These are phyloP conservation scores for Drosophila lacicola DNA, from an alignment of 2,888 invertebrate species.

Conservation along the genomic window DNA sequence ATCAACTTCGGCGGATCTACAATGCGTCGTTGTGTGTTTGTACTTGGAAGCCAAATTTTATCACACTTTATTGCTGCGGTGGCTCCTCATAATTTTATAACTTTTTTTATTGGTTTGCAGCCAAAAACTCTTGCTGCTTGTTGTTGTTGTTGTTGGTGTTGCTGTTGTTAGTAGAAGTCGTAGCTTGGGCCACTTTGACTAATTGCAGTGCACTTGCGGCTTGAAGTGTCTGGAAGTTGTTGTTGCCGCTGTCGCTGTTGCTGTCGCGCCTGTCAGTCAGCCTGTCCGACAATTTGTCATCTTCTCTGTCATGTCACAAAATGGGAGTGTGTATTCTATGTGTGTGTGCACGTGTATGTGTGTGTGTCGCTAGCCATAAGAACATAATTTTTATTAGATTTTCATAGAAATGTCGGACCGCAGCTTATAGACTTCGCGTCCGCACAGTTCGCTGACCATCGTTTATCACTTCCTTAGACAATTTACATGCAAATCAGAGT, in stretches of 20 bases:
- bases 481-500: slow-evolving; percentile 78
- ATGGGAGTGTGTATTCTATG: slow-evolving; percentile 39
- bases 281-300: slow-evolving; percentile 76
- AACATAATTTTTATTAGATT: slow-evolving; percentile 74
- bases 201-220: slow-evolving; percentile 78
- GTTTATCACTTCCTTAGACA: slow-evolving; percentile 79
- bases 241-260: slow-evolving; percentile 49
- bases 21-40: slow-evolving; percentile 22
- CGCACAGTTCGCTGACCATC: slow-evolving; percentile 52
- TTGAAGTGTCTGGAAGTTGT: slow-evolving; percentile 61
- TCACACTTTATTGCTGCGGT: slow-evolving; percentile 75
- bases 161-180: slow-evolving; percentile 24
- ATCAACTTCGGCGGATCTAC: slow-evolving; percentile 35
- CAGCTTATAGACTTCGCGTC: slow-evolving; percentile 44
- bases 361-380: slow-evolving; percentile 41
- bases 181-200: slow-evolving; percentile 70
- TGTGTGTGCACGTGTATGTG: slow-evolving; percentile 9
- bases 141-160: slow-evolving; percentile 21
- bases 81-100: slow-evolving; percentile 72
- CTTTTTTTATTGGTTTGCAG: slow-evolving; percentile 57
- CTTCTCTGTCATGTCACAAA: slow-evolving; percentile 74
- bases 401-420: slow-evolving; percentile 55
- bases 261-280: slow-evolving; percentile 67
- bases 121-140: slow-evolving; percentile 54
- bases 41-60: slow-evolving; percentile 63